These are phyloP conservation scores for Cathartes aura DNA, from an alignment of 2,113 vertebrate genomes.

Conservation along the genomic window DNA sequence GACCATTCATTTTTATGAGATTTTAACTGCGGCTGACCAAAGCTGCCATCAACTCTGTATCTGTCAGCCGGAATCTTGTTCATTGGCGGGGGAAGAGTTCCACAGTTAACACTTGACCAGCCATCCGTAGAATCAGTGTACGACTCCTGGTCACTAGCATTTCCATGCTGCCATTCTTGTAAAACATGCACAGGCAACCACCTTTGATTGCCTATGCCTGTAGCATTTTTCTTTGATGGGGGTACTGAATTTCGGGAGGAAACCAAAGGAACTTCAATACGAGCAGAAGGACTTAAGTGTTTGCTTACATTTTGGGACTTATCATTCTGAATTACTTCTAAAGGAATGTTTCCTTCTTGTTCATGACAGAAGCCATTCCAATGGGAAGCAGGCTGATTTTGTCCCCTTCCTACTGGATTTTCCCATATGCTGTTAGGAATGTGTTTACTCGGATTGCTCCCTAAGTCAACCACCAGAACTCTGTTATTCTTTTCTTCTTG, in stretches of 20 bases:
- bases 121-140: conserved; percentile 96
- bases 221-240: conserved; percentile 76
- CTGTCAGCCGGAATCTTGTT: conserved; percentile 96
- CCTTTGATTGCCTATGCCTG: conserved; percentile 74
- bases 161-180: conserved; percentile 89
- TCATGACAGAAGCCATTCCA: conserved; percentile 89
- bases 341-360: conserved; percentile 70
- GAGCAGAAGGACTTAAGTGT: conserved; percentile 77
- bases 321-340: conserved; percentile 81
- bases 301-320: conserved; percentile 77
- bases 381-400: conserved; percentile 75
- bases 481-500: conserved; percentile 92
- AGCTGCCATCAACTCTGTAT: conserved; percentile 87
- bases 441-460: conserved; percentile 82
- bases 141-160: conserved; percentile 93
- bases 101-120: conserved; percentile 96
- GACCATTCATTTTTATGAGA: conserved; percentile 89
- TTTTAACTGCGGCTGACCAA: conserved; percentile 76
- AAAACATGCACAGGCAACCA: conserved; percentile 94
- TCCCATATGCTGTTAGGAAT: conserved; percentile 82
- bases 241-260: conserved; percentile 79
- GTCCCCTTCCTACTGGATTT: conserved; percentile 75
- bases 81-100: conserved; percentile 97
- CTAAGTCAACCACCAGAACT: conserved; percentile 92
- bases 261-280: conserved; percentile 78